Evolutionary conservation across 1,140 invertebrate species (phyloP), one percentile per base, ranked within the genome.

Genomic region (Orchestia grillus): DNA sequence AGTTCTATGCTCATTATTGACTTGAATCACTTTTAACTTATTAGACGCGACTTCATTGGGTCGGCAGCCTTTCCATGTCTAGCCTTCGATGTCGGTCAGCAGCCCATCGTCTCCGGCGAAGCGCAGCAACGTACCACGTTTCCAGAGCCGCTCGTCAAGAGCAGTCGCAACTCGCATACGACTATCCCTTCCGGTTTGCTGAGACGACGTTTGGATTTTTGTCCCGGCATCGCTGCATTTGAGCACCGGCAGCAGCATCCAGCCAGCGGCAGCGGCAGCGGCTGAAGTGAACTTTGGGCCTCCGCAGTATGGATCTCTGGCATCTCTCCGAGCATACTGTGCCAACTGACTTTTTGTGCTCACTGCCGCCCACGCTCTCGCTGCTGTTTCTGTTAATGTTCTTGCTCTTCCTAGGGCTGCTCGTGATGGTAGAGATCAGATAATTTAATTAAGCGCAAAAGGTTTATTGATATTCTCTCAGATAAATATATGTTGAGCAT

Each of bases 271-370:
- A 77, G 62, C 47, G 19, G 47, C 47, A 19, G 47, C 47, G 47
- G 47, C 28, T 23, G 11, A 28, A 77, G 62, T 23, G 62, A 77
- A 77, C 62, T 77, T 1, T 4, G 47, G 88, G 43, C 88, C 88
- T 90, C 88, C 42, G n/a, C 88, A 90, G 88, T 90, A 90, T 90
- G 88, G 88, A 90, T 90, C 88, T 90, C 88, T 90, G 88, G 88
- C 88, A 90, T 41, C 88, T 41, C n/a, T 90, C 41, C 43, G 0
- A 90, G n/a, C 41, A 41, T 90, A 42, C 88, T 44, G 62, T 90
- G 88, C 88, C 88, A 90, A 90, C 15, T 77, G 62, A 3, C 41
- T 90, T 90, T 90, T 90, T 90, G 28, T 44, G 41, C 88, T 16
- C 42, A 4, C 43, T 44, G n/a, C 88, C 28, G 43, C 43, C 62